Evolutionary conservation across 1,140 invertebrate species (phyloP).

Genomic region (Drosophila rhopaloa): DNA sequence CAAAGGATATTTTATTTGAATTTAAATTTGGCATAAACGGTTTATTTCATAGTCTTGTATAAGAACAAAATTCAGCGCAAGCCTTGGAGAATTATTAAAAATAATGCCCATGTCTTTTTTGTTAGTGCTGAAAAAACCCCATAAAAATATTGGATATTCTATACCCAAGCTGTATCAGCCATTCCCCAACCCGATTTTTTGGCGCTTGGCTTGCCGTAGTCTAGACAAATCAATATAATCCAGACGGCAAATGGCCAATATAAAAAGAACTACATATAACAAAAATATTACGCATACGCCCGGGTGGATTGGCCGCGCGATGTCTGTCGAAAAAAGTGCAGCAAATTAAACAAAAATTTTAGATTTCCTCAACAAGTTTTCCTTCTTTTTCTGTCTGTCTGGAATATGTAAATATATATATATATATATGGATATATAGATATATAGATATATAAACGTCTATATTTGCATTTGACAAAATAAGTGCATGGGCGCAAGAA

Average conservation of each 20-base stretch:
- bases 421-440: slow-evolving; percentile 23
- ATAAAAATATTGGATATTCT: slow-evolving; percentile 36
- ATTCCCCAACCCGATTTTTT: slow-evolving; percentile 15
- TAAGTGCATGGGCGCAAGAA: slow-evolving; percentile 65
- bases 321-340: slow-evolving; percentile 54
- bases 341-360: slow-evolving; percentile 80
- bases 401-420: slow-evolving; percentile 26
- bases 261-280: slow-evolving; percentile 60
- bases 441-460: slow-evolving; percentile 63
- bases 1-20: no score
- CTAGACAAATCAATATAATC: slow-evolving; percentile 78
- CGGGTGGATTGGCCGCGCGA: slow-evolving; percentile 12
- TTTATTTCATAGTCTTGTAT: no score
- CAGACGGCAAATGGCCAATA: slow-evolving; percentile 60
- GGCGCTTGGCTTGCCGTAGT: slow-evolving; percentile 42
- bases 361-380: slow-evolving; percentile 62
- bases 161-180: slow-evolving; percentile 2
- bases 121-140: neutral
- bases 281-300: slow-evolving; percentile 76
- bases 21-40: no score
- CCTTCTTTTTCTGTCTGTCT: slow-evolving; percentile 52
- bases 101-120: neutral
- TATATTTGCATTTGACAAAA: slow-evolving; percentile 83
- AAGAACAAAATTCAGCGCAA: neutral
- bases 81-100: neutral